Conservation (phyloP, 2,888 invertebrate genomes). For the Dryobota labecula region DNA sequence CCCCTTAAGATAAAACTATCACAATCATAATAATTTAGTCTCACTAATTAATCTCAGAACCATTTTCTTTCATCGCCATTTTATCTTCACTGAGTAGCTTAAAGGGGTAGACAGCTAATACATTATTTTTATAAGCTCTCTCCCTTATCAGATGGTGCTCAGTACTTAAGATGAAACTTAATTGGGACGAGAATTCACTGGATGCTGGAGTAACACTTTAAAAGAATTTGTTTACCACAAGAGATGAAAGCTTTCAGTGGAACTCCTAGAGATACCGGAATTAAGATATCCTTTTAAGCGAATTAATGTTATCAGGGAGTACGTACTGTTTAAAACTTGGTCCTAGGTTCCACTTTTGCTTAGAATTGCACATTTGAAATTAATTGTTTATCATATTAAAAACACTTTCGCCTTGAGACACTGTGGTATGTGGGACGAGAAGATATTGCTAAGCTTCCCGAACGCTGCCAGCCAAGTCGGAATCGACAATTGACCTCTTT, state of each 20-base stretch:
- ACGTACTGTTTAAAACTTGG: not conserved
- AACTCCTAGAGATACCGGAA: conserved; percentile 19
- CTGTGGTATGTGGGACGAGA: too few relatives aligned
- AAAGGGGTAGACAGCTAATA: conserved; percentile 44
- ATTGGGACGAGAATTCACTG: conserved; percentile 58
- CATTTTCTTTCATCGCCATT: conserved; percentile 39
- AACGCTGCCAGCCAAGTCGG: too few relatives aligned
- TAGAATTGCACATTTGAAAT: too few relatives aligned
- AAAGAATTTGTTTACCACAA: conserved; percentile 76
- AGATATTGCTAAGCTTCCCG: too few relatives aligned
- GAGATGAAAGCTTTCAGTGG: conserved; percentile 66
- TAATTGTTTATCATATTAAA: not conserved
- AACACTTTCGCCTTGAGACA: too few relatives aligned
- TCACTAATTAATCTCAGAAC: not conserved
- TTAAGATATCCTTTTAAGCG: conserved; percentile 26
- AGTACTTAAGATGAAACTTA: conserved; percentile 54
- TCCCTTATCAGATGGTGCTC: conserved; percentile 42
- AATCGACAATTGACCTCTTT: too few relatives aligned
- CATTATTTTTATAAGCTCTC: conserved; percentile 45
- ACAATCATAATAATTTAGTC: conserved; percentile 6
- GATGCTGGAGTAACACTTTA: conserved; percentile 60
- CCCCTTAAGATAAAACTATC: conserved; percentile 23
- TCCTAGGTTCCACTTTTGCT: not conserved
- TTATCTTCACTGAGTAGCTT: conserved; percentile 22
- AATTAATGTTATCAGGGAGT: not conserved